Conservation (phyloP, 1,140 invertebrate genomes). For the Leptinotarsa texana region DNA sequence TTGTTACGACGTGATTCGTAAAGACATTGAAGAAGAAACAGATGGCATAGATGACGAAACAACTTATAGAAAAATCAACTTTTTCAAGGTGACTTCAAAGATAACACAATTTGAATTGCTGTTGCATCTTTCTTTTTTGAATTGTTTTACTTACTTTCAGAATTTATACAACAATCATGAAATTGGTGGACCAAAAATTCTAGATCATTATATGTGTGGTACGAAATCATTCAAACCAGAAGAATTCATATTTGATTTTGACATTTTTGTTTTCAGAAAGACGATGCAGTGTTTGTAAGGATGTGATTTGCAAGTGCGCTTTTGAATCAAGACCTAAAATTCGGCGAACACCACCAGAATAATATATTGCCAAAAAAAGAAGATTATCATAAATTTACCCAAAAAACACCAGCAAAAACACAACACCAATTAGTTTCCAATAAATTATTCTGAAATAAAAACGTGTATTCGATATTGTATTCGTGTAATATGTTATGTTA, state of each 20-base stretch:
- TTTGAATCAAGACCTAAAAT: constrained; percentile 36
- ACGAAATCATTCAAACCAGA: background rate
- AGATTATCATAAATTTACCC: no score
- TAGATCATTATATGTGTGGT: constrained; percentile 1
- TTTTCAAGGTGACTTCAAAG: background rate
- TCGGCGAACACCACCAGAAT: constrained; percentile 29
- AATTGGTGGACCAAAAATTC: background rate
- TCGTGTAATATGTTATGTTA: background rate
- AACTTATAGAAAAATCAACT: constrained; percentile 14
- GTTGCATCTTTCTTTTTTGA: background rate
- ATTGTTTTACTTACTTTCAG: background rate
- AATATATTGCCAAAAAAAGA: background rate
- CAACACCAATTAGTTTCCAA: background rate
- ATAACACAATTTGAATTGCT: background rate
- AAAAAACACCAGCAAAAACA: background rate
- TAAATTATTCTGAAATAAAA: background rate
- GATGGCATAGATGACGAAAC: background rate
- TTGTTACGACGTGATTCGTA: constrained; percentile 37
- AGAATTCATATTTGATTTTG: background rate
- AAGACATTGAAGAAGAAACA: constrained; percentile 33
- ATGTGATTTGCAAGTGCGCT: constrained; percentile 33
- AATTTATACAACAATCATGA: constrained; percentile 10
- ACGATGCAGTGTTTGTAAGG: constrained; percentile 32
- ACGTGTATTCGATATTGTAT: background rate
- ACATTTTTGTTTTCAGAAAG: constrained; percentile 6